Evolutionary conservation across 2,797 vertebrate genomes (phyloP).

Genomic region (Ambastaia sidthimunki): DNA sequence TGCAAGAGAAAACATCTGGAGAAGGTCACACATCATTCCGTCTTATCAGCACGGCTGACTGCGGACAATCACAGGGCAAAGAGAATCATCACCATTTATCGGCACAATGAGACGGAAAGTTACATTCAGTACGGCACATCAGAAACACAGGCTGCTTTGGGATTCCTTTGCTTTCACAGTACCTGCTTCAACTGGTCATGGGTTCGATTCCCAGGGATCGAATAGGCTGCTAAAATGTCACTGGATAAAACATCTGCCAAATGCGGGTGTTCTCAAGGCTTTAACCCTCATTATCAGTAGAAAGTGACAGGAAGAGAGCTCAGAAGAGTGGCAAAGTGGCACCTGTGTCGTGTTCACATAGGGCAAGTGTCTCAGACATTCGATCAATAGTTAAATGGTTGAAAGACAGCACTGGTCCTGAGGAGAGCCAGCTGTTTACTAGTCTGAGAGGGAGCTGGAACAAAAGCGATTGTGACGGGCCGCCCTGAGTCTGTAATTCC

Average conservation of each 20-base stretch:
- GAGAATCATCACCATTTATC: conserved; percentile 40
- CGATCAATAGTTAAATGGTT: conserved; percentile 25
- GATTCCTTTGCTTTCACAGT: not conserved
- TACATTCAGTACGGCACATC: not conserved
- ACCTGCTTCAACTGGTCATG: not conserved
- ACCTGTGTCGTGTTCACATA: not conserved
- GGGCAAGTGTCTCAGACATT: conserved; percentile 17
- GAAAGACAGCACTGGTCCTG: conserved; percentile 13
- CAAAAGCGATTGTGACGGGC: conserved; percentile 49
- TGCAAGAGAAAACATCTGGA: conserved; percentile 42
- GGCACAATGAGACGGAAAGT: conserved; percentile 29
- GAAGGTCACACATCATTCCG: conserved; percentile 1
- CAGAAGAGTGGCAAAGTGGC: not conserved
- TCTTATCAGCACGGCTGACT: not conserved
- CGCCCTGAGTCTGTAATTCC: conserved; percentile 39
- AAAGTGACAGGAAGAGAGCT: not conserved
- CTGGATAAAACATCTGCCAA: not conserved
- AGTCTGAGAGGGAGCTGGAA: conserved; percentile 27
- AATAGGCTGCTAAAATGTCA: too few relatives aligned
- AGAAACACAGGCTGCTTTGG: not conserved
- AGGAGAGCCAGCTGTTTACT: conserved; percentile 34
- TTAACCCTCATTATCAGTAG: not conserved
- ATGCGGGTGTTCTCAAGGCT: not conserved
- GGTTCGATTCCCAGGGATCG: not conserved
- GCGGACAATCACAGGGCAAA: conserved; percentile 8